phyloP scores from a whole-genome alignment of 2,113 vertebrate species.

The Seriola aureovittata region DNA sequence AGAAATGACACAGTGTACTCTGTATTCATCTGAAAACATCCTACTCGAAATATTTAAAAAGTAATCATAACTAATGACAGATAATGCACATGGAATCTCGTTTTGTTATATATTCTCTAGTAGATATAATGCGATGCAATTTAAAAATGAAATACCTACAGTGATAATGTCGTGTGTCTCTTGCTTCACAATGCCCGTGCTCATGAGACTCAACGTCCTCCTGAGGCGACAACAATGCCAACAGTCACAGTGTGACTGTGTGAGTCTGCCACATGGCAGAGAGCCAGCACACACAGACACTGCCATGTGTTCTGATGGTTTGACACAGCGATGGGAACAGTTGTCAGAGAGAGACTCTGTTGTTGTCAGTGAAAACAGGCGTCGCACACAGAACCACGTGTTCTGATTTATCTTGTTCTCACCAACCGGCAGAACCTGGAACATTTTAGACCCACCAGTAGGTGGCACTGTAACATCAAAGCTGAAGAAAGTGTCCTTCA shows the following conservation, averaged over 20 bases:
- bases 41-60: neutral
- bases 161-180: conserved; percentile 15
- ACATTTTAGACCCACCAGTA: conserved; percentile 54
- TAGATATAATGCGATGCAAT: neutral
- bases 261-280: conserved; percentile 34
- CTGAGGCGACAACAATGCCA: conserved; percentile 48
- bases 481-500: conserved; percentile 11
- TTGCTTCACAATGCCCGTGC: conserved; percentile 29
- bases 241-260: conserved; percentile 36
- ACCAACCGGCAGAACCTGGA: neutral
- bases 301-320: conserved; percentile 37
- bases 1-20: conserved; percentile 1
- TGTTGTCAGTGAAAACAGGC: conserved; percentile 40
- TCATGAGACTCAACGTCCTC: conserved; percentile 33
- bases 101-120: neutral
- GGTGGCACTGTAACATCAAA: conserved; percentile 78
- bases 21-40: conserved; percentile 3
- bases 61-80: neutral
- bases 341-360: conserved; percentile 47
- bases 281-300: conserved; percentile 54
- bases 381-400: conserved; percentile 34
- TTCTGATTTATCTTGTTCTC: conserved; percentile 26
- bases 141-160: conserved; percentile 17
- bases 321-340: conserved; percentile 54
- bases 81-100: neutral